Evolutionary conservation across 2,888 invertebrate species (phyloP).

Genomic region (Crioceris asparagi): DNA sequence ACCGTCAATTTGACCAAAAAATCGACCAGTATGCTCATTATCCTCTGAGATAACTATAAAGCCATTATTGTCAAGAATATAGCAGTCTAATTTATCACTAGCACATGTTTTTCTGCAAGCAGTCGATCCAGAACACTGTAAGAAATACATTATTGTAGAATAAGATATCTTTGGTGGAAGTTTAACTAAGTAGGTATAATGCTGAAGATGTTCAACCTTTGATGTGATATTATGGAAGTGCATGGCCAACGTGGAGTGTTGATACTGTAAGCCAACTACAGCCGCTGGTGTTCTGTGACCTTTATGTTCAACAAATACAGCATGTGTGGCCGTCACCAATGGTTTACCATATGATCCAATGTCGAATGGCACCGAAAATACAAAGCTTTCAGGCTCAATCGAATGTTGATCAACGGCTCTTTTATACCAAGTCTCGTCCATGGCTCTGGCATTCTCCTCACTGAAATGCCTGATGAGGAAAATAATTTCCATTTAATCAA

Average conservation of each 20-base stretch:
- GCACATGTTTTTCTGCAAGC: constrained; percentile 77
- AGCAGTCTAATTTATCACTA: constrained; percentile 81
- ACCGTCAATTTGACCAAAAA: constrained; percentile 90
- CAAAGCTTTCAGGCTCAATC: constrained; percentile 80
- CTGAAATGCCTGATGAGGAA: constrained; percentile 64
- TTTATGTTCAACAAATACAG: constrained; percentile 74
- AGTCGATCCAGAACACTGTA: constrained; percentile 58
- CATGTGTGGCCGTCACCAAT: constrained; percentile 81
- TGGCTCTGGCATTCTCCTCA: constrained; percentile 66
- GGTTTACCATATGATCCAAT: constrained; percentile 46
- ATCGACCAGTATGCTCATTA: constrained; percentile 75
- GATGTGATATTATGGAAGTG: constrained; percentile 80
- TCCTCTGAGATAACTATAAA: constrained; percentile 87
- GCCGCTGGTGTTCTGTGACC: constrained; percentile 81
- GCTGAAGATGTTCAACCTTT: constrained; percentile 45
- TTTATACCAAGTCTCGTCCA: constrained; percentile 84
- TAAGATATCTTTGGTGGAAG: background rate
- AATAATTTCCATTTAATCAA: background rate
- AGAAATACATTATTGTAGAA: constrained; percentile 16
- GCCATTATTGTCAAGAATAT: constrained; percentile 88
- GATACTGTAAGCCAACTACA: constrained; percentile 85
- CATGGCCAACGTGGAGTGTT: constrained; percentile 68
- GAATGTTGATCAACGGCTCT: constrained; percentile 83
- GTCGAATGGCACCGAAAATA: constrained; percentile 78
- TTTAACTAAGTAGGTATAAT: background rate